Evolutionary conservation across 2,888 invertebrate genomes (phyloP).

Genomic region (Eristalinus sepulchralis): DNA sequence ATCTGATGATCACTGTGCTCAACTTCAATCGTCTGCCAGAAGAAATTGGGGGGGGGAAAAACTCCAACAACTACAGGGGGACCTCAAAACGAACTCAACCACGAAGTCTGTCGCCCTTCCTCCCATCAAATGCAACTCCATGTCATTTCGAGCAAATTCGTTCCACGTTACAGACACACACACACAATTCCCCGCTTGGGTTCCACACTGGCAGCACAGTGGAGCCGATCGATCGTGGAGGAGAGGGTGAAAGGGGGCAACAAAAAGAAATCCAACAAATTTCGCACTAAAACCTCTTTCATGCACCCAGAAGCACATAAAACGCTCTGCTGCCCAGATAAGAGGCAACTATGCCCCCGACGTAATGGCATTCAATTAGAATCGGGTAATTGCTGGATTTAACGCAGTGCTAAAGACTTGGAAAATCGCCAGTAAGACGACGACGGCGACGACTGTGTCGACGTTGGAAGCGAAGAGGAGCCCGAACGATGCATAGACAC

Average conservation of each 20-base stretch:
- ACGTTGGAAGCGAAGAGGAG: not conserved
- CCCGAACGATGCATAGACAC: not conserved
- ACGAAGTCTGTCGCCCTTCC: not conserved
- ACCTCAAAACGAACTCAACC: not conserved
- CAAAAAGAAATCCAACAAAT: not conserved
- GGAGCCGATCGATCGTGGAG: not conserved
- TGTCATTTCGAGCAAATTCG: constrained; percentile 1
- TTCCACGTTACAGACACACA: not conserved
- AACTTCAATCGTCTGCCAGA: not conserved
- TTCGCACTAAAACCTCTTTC: constrained; percentile 54
- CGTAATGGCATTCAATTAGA: constrained; percentile 71
- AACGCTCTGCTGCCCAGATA: constrained; percentile 63
- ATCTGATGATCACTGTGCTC: not conserved
- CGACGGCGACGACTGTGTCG: not conserved
- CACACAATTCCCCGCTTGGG: constrained; percentile 1
- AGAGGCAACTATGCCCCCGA: constrained; percentile 43
- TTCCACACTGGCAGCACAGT: constrained; percentile 17
- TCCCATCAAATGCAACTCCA: not conserved
- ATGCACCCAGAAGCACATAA: constrained; percentile 69
- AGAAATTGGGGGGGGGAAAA: not conserved
- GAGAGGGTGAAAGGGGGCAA: not conserved
- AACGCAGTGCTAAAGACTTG: constrained; percentile 71
- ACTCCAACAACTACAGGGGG: not conserved
- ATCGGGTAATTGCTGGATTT: constrained; percentile 70
- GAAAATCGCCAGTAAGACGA: constrained; percentile 60